Evolutionary conservation across 2,888 invertebrate species (phyloP).

Genomic region (Lithophane ornitopus): DNA sequence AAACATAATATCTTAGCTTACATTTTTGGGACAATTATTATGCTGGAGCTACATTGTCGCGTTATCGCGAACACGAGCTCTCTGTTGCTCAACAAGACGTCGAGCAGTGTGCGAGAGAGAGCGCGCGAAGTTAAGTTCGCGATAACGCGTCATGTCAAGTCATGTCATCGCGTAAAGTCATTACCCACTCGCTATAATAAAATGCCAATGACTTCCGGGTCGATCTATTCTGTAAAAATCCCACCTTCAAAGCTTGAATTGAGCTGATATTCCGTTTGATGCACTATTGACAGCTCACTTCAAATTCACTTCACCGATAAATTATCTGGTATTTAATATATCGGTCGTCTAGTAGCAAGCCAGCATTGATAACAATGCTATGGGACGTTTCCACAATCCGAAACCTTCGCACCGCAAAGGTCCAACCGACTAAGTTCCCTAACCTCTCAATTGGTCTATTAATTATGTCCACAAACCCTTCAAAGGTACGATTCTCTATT

Average conservation of each 20-base stretch:
- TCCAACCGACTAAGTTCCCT: slow-evolving; percentile 17
- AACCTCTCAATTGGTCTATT: slow-evolving; percentile 14
- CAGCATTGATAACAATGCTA: not conserved
- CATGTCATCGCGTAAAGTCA: too few relatives aligned
- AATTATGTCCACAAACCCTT: slow-evolving; percentile 24
- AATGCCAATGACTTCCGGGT: not conserved
- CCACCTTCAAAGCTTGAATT: not conserved
- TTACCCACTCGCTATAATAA: not conserved
- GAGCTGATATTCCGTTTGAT: not conserved
- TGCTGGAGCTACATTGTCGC: too few relatives aligned
- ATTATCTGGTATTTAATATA: not conserved
- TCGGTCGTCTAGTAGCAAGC: not conserved
- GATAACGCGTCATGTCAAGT: too few relatives aligned
- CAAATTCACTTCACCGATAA: too few relatives aligned
- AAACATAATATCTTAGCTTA: slow-evolving; percentile 4
- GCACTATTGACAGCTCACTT: not conserved
- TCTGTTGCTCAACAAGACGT: too few relatives aligned
- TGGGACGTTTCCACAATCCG: not conserved
- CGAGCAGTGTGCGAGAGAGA: too few relatives aligned
- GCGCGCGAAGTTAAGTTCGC: too few relatives aligned
- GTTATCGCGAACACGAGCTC: too few relatives aligned
- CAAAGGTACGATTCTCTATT: slow-evolving; percentile 13
- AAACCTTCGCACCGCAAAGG: slow-evolving; percentile 9
- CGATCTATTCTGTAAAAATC: not conserved
- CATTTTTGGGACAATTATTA: not conserved